Evolutionary conservation across 2,888 invertebrate genomes (phyloP).

Genomic region (Baccha elongata): DNA sequence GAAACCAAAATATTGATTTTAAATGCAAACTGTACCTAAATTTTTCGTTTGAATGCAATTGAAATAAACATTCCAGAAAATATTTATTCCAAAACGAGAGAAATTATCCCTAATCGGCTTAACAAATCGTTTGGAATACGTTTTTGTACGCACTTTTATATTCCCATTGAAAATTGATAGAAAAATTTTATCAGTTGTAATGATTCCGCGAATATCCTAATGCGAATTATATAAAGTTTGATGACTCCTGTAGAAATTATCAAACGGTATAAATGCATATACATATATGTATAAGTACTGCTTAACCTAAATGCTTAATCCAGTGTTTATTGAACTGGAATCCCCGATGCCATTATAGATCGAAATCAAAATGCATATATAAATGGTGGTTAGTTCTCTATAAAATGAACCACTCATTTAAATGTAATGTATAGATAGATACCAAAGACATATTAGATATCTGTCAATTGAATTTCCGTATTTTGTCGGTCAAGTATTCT

Average conservation of each 20-base stretch:
- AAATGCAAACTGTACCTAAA: no score
- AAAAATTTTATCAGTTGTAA: slow-evolving; percentile 13
- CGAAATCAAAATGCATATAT: slow-evolving; percentile 26
- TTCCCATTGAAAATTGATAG: background rate
- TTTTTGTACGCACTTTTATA: background rate
- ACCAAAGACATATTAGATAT: slow-evolving; percentile 10
- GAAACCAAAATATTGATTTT: no score
- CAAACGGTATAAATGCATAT: no score
- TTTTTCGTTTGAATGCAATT: no score
- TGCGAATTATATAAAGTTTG: slow-evolving; percentile 9
- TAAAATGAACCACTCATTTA: slow-evolving; percentile 18
- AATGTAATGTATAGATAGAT: background rate
- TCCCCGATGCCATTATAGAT: slow-evolving; percentile 23
- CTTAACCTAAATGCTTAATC: slow-evolving; percentile 35
- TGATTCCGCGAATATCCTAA: background rate
- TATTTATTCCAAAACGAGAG: background rate
- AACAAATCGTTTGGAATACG: background rate
- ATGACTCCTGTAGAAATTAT: slow-evolving; percentile 23
- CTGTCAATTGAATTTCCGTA: slow-evolving; percentile 17
- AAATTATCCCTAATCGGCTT: background rate
- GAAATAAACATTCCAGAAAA: no score
- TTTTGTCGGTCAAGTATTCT: slow-evolving; percentile 24
- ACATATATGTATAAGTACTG: background rate
- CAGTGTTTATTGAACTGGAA: slow-evolving; percentile 20
- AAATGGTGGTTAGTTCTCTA: slow-evolving; percentile 11